Percentiles rank a stretch among this genome's conserved stretches.
These are phyloP conservation scores for Cartodere bifasciata DNA, from an alignment of 2,888 invertebrate genomes.

Conservation along the genomic window DNA sequence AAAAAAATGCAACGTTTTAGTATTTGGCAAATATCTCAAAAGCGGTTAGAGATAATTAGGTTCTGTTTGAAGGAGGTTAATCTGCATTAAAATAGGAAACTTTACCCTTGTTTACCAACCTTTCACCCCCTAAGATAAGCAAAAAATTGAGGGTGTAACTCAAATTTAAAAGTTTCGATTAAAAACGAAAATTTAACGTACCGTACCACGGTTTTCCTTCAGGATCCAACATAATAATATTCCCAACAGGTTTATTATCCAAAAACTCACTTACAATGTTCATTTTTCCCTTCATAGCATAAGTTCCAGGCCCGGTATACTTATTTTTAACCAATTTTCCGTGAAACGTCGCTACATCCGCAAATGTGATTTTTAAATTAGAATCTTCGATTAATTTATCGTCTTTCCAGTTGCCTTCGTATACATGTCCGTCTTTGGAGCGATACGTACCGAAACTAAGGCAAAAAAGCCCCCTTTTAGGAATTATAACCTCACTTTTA, in stretches of 20 bases:
- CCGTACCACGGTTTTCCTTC: constrained; percentile 43
- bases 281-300: constrained; percentile 40
- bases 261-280: constrained; percentile 37
- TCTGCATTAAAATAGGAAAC: too few species aligned
- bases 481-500: too few species aligned
- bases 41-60: background rate
- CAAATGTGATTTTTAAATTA: constrained; percentile 36
- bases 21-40: too few species aligned
- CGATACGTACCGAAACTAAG: constrained; percentile 42
- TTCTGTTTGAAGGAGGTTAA: background rate
- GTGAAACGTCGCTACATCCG: constrained; percentile 38
- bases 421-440: constrained; percentile 45
- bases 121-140: too few species aligned
- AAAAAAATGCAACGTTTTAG: too few species aligned
- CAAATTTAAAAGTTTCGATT: background rate
- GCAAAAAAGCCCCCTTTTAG: too few species aligned
- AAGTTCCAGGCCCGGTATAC: constrained; percentile 39
- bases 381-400: constrained; percentile 37
- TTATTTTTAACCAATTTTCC: constrained; percentile 39
- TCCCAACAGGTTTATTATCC: constrained; percentile 39
- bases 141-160: background rate
- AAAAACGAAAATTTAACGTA: constrained; percentile 12
- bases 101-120: too few species aligned
- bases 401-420: constrained; percentile 42
- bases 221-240: constrained; percentile 37